Base-by-base conservation (phyloP, 2,113 vertebrate genomes). In the Tragelaphus scriptus region DNA sequence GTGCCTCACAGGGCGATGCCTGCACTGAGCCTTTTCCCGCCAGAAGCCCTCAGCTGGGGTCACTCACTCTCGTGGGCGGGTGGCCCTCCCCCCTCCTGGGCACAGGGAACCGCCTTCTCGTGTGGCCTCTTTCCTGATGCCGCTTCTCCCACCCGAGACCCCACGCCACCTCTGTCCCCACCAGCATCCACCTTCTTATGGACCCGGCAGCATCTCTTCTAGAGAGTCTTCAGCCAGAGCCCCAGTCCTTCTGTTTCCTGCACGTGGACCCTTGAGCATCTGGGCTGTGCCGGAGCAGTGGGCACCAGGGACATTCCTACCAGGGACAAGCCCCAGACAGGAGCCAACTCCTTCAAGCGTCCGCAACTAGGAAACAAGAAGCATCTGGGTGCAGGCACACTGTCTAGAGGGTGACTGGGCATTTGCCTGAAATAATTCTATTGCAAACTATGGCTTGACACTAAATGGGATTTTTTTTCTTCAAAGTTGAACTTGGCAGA, bases 11-110 rank as follows among this genome's bases (percentile, higher is more conserved):
- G 10, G 9, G 17, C 9, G 1, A 12, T 11, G 47, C 47, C 47
- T 0, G 5, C 9, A 2, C 47, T 6, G 79, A 51, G 79, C 47
- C 47, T 28, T 3, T 5, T 51, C 47, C 79, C 4, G 0, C 15
- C 8, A 19, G 49, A 19, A 7, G 30, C 30, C 30, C 30, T 82
- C 11, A 6, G 49, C 30, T 3, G 30, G 80, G 32, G 80, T n/a
- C 49, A 6, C 49, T 32, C 51, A n/a, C 51, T 13, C 51, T 14
- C 3, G 1, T 2, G 80, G 19, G 51, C 6, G 0, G 51, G 2
- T 7, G 51, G 49, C 19, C 51, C 9, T 12, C 79, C 79, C 6
- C 3, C 13, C 44, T 49, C 25, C 75, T 3, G 14, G 25, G 75
- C 75, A 28, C 19, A 71, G 68, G 44, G 75, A 15, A 16, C 75